Base-by-base conservation (phyloP, 2,888 invertebrate genomes). In the Lasioglossum morio region DNA sequence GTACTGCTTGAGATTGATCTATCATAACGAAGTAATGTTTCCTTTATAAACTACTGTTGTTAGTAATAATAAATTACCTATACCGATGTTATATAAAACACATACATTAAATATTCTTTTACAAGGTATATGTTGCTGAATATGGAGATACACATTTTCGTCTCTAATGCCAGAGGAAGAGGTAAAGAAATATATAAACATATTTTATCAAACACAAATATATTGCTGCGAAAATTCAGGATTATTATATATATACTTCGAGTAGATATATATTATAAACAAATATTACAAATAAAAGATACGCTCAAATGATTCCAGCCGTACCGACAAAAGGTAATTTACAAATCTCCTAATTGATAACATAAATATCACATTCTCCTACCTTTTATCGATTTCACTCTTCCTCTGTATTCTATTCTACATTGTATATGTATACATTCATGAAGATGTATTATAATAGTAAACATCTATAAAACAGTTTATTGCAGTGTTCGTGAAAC, bases 31-130 rank as follows among this genome's bases (percentile, higher is more conserved):
- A 82, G 43, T 87, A 84, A 79, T 80, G 46, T 63, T 79, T 60
- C 60, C 73, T 86, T 87, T 88, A 85, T 74, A 90, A 80, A 80
- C 57, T 82, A 77, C 85, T 86, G 80, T 60, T 27, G 43, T 57
- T 53, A 72, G 66, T 87, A 85, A 75, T 86, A 82, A 90, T 92
- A 92, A 92, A 82, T 92, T 88, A 90, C 85, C 88, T 89, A 88
- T 74, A 74, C 74, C 66, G 84, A 86, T 75, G 77, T 88, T 82
- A 85, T 92, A 91, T 86, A 92, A 92, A 92, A 91, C 90, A 91
- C 85, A 83, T 87, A 90, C 82, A 78, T 87, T 92, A 92, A 89
- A 91, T 91, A 90, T 77, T 75, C 84, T 80, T 75, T 74, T 89
- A 81, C 16, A 40, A 76, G 78, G 48, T 82, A 69, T 63, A 66